phyloP scores from a whole-genome alignment of 2,797 vertebrate genomes.

The Australoheros facetus region DNA sequence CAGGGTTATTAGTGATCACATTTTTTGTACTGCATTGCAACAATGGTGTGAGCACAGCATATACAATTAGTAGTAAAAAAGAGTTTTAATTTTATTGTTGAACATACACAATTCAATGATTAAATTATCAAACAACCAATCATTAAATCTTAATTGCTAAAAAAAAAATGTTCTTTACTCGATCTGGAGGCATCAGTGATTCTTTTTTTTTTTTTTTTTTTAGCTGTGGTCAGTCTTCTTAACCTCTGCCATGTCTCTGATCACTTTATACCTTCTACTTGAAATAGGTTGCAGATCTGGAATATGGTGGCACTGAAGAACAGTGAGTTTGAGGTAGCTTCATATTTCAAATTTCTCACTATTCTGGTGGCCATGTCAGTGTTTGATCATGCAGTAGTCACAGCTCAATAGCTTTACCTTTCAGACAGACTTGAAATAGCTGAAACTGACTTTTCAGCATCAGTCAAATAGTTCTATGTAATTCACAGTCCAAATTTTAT shows the following conservation, averaged over 20 bases:
- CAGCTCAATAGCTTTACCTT: too few species aligned
- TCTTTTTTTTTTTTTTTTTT: neutral
- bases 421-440: neutral
- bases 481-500: neutral
- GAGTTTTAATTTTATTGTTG: neutral
- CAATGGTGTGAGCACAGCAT: neutral
- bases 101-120: too few species aligned
- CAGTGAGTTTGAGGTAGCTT: too few species aligned
- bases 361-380: too few species aligned
- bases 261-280: too few species aligned
- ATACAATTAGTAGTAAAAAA: neutral
- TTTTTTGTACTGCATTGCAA: neutral
- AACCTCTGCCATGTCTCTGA: neutral
- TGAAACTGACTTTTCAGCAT: neutral
- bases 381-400: too few species aligned
- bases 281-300: too few species aligned
- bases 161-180: neutral
- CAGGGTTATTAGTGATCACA: fast-evolving
- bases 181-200: neutral
- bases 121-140: too few species aligned
- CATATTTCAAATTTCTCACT: too few species aligned
- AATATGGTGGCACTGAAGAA: too few species aligned
- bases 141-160: too few species aligned
- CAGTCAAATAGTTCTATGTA: neutral
- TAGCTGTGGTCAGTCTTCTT: neutral